A percentile compares a stretch with the other conserved stretches of the same genome.
Conservation (phyloP, 2,888 invertebrate species). For the Hypolimnas misippus region DNA sequence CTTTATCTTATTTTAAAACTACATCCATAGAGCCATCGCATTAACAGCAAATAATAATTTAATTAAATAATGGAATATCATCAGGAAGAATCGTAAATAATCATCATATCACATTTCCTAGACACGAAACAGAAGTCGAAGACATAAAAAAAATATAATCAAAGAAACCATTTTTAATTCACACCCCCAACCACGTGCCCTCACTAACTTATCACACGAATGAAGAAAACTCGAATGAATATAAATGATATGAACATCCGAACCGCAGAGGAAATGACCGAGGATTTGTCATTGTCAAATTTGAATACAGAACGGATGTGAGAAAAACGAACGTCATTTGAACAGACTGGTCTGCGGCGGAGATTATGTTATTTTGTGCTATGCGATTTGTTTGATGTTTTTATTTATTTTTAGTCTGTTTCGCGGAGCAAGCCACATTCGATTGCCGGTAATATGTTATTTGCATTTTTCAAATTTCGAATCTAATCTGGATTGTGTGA, state of each 20-base stretch:
- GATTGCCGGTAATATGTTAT: background rate
- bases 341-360: conserved; percentile 50
- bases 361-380: conserved; percentile 38
- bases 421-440: conserved; percentile 2
- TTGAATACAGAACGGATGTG: conserved; percentile 77
- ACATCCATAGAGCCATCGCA: too few relatives aligned
- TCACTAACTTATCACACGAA: conserved; percentile 61
- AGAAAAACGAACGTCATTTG: conserved; percentile 80
- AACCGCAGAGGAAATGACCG: conserved; percentile 76
- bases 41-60: too few relatives aligned
- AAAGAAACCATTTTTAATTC: conserved; percentile 53
- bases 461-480: background rate
- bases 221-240: conserved; percentile 72
- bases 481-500: too few relatives aligned
- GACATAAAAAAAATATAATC: background rate
- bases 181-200: conserved; percentile 58
- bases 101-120: background rate
- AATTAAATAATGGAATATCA: too few relatives aligned
- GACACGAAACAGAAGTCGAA: conserved; percentile 1
- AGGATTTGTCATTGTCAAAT: conserved; percentile 81
- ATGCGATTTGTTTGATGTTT: conserved; percentile 32
- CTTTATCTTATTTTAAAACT: too few relatives aligned
- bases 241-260: conserved; percentile 79
- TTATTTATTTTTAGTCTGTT: conserved; percentile 18
- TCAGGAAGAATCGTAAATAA: background rate